Evolutionary conservation across 1,140 invertebrate genomes (phyloP), one percentile per base, ranked within the genome.

Genomic region (Protaetia brevitarsis): DNA sequence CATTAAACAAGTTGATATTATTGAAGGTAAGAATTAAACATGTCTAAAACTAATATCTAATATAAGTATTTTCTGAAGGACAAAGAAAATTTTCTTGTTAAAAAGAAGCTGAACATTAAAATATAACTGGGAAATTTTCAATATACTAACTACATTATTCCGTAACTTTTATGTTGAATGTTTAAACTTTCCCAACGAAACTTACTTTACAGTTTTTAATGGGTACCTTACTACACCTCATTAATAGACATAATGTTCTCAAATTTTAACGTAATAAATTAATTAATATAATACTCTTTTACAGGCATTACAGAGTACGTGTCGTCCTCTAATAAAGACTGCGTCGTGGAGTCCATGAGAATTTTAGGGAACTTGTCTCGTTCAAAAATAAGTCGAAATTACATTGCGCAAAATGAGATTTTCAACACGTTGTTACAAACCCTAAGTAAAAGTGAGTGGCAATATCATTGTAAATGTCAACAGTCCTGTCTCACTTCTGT

Each of bases 361-460:
- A 87, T 89, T 19, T 82, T 87, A 73, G 87, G 87, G 21, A 89
- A 89, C 76, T 75, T 89, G 28, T 87, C 87, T 1, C 74, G 87
- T 63, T 86, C 84, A 23, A 82, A 83, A 74, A 79, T 81, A 41
- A 82, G 86, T 5, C 73, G 87, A 64, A 81, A 84, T 67, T 84
- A 81, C 67, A 79, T 87, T 21, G 72, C 81, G 16, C 75, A 83
- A 70, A 79, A 82, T 75, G 78, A 78, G 70, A 75, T 79, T 70
- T 73, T 77, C 61, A 26, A 64, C 13, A 68, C 65, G 5, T 65
- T 78, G 7, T 61, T 78, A 5, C 66, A 71, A 51, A 67, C 74
- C 34, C 63, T 78, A 27, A 66, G 69, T 11, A 74, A 71, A 66
- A 71, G 74, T 77, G 68, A 65, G 23, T n/a, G 2, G 7, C 3